These are phyloP conservation scores for Drosophila bunnanda DNA, from an alignment of 2,888 invertebrate species.

Conservation along the genomic window DNA sequence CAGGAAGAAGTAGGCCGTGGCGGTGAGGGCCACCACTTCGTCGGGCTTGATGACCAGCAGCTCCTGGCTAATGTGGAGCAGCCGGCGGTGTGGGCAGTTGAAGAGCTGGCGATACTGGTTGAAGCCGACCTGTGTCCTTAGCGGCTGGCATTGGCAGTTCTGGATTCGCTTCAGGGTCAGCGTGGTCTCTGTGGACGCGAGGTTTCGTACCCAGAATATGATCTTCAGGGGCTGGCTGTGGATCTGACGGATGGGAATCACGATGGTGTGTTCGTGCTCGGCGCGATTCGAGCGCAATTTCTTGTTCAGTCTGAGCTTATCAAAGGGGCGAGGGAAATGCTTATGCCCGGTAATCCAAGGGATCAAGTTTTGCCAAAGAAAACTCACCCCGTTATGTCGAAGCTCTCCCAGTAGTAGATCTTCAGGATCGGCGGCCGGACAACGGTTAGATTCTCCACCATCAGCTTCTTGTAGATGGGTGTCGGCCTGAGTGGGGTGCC, in stretches of 20 bases:
- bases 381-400: constrained; percentile 73
- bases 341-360: neutral
- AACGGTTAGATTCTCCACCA: constrained; percentile 77
- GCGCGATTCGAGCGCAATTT: constrained; percentile 59
- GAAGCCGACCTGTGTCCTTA: constrained; percentile 78
- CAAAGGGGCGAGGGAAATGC: neutral
- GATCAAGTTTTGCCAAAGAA: rapidly evolving
- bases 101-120: constrained; percentile 80
- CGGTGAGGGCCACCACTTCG: constrained; percentile 71
- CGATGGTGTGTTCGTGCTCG: constrained; percentile 65
- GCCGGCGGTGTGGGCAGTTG: constrained; percentile 78
- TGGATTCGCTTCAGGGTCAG: constrained; percentile 71
- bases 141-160: constrained; percentile 72
- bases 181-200: constrained; percentile 49
- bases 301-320: constrained; percentile 61
- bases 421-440: constrained; percentile 75
- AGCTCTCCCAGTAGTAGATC: constrained; percentile 77
- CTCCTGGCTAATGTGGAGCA: constrained; percentile 73
- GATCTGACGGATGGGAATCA: constrained; percentile 73
- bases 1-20: constrained; percentile 67
- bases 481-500: constrained; percentile 27
- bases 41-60: constrained; percentile 59
- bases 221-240: constrained; percentile 76
- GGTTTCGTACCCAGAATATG: constrained; percentile 75
- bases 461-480: constrained; percentile 62